A percentile compares a stretch with the other conserved stretches of the same genome.
These are phyloP conservation scores for Metopia argyrocephala DNA, from an alignment of 2,888 invertebrate species.

Conservation along the genomic window DNA sequence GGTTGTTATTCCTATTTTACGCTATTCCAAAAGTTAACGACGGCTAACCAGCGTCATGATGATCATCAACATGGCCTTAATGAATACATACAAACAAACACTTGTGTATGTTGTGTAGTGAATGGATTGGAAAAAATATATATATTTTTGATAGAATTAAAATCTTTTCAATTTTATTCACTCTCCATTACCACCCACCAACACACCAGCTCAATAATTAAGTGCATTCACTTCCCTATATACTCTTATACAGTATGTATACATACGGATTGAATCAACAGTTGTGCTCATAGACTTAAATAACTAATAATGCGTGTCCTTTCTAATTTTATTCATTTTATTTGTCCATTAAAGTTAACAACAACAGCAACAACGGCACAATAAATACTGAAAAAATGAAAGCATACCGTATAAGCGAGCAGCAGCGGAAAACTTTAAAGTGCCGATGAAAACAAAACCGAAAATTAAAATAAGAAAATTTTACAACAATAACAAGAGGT, in stretches of 20 bases:
- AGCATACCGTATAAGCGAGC: no score
- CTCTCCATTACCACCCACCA: no score
- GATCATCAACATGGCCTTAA: constrained; percentile 34
- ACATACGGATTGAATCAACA: no score
- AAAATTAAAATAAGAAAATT: no score
- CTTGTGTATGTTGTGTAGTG: no score
- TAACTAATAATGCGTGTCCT: constrained; percentile 17
- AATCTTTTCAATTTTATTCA: no score
- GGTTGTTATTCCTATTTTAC: constrained; percentile 61
- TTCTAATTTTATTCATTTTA: constrained; percentile 54
- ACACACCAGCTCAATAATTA: no score
- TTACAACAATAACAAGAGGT: constrained; percentile 42
- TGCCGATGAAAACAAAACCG: constrained; percentile 37
- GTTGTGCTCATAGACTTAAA: background rate
- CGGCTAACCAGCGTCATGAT: background rate
- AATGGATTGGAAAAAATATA: no score
- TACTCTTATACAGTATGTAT: no score
- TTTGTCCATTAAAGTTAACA: constrained; percentile 54
- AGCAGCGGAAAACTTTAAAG: constrained; percentile 62
- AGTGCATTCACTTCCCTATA: no score
- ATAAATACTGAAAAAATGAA: background rate
- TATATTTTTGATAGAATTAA: no score
- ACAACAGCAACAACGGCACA: constrained; percentile 24
- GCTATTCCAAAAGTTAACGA: constrained; percentile 43
- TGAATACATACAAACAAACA: background rate